These are phyloP conservation scores for Pseudoips prasinana DNA, from an alignment of 2,888 invertebrate species.

Conservation along the genomic window DNA sequence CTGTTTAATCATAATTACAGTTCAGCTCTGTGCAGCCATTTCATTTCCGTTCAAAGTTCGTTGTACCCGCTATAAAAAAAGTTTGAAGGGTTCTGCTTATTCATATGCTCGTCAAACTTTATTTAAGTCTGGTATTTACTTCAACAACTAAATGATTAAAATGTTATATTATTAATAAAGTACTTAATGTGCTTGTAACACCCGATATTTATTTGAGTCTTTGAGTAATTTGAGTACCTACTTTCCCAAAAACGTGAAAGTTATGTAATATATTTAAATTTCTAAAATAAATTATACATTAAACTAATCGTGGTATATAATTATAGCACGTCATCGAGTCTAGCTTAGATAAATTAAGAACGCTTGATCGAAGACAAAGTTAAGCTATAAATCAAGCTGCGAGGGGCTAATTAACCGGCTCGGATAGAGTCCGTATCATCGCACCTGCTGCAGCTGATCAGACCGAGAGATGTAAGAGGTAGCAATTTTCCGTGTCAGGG, in stretches of 20 bases:
- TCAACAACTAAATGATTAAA: too few species aligned
- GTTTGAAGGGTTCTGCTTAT: slow-evolving; percentile 5
- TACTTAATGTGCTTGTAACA: too few species aligned
- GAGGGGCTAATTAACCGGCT: slow-evolving; percentile 61
- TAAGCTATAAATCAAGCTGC: slow-evolving; percentile 62
- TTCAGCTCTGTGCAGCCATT: slow-evolving; percentile 23
- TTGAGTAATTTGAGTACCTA: background rate
- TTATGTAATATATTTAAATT: too few species aligned
- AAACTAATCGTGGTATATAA: too few species aligned
- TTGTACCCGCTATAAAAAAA: slow-evolving; percentile 21
- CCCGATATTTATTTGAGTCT: too few species aligned
- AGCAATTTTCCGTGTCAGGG: slow-evolving; percentile 41
- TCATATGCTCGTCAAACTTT: slow-evolving; percentile 3
- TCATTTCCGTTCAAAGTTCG: slow-evolving; percentile 22
- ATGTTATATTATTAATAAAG: too few species aligned
- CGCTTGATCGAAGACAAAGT: slow-evolving; percentile 53
- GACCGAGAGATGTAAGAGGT: slow-evolving; percentile 26
- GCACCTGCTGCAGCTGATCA: slow-evolving; percentile 49
- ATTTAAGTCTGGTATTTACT: slow-evolving; percentile 10
- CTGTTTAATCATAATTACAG: slow-evolving; percentile 30
- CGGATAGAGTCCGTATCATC: slow-evolving; percentile 47
- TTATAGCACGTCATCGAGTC: slow-evolving; percentile 38
- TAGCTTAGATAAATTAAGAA: slow-evolving; percentile 45
- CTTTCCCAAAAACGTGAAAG: too few species aligned
- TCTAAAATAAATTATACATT: too few species aligned